Evolutionary conservation across 2,113 vertebrate genomes (phyloP).

Genomic region (Sciurus niger): DNA sequence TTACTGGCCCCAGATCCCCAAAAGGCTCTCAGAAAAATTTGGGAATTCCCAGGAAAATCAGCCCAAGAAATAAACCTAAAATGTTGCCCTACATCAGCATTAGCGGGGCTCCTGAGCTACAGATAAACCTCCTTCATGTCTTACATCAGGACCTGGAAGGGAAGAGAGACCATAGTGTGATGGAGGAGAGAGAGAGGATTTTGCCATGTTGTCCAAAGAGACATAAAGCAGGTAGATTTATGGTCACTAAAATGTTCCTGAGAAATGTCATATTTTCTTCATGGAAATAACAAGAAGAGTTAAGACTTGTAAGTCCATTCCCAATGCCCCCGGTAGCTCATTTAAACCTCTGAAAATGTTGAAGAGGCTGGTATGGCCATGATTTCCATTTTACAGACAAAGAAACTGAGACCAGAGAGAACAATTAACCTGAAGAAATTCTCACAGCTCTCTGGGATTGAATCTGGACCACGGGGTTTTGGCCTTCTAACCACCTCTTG

Average conservation of each 20-base stretch:
- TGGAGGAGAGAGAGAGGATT: neutral
- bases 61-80: neutral
- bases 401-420: neutral
- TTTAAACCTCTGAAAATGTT: neutral
- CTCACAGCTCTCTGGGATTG: neutral
- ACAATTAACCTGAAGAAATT: neutral
- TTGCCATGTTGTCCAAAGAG: neutral
- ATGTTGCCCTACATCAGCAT: rapidly evolving
- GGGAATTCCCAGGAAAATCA: neutral
- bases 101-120: rapidly evolving
- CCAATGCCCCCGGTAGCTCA: neutral
- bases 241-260: neutral
- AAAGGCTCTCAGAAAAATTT: neutral
- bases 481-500: neutral
- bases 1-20: rapidly evolving
- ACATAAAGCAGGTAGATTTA: neutral
- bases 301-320: too few species aligned
- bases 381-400: neutral
- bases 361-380: neutral
- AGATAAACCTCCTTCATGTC: neutral
- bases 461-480: too few species aligned
- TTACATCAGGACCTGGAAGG: neutral
- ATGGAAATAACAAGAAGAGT: neutral
- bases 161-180: too few species aligned
- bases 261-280: neutral